Evolutionary conservation across 2,888 invertebrate genomes (phyloP), one percentile per base, ranked within the genome.

Genomic region (Cerceris rybyensis): DNA sequence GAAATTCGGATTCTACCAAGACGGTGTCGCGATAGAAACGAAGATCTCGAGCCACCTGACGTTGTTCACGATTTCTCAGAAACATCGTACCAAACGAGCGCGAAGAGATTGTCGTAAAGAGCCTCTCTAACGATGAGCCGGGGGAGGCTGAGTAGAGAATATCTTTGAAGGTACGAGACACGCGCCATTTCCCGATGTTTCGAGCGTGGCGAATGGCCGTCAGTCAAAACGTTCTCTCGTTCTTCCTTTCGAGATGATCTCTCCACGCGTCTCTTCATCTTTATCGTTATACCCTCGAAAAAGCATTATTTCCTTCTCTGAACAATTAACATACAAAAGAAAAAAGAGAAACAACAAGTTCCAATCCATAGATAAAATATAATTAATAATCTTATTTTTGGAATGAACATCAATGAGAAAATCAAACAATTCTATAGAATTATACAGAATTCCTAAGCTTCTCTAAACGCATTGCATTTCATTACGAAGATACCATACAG

Each of bases 201-300:
- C 85, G 83, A 83, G 83, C 90, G 87, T 90, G 83, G 86, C 89
- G 87, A 85, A 85, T 82, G 80, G 83, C 85, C 86, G 89, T 90
- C 90, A 82, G 82, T 90, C 89, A 89, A 88, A 89, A 85, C 73
- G 59, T 82, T 81, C 76, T 52, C 58, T 17, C 52, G 81, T 80
- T 60, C 80, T 78, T 83, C 75, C 73, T 73, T 78, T 75, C 65
- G 63, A 52, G 70, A 28, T 28, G 81, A 68, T 60, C 78, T 76
- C 66, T 69, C 46, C 67, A 52, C 70, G n/a, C 61, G 41, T 59
- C 50, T 65, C 55, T 61, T 59, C 49, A 60, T 43, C 69, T 57
- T 59, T 49, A 4, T 4, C 28, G 28, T 28, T 28, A 4, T 4
- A 28, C 28, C 28, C 28, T 28, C 28, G 28, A 28, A 28, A 4